A percentile compares a stretch with the other conserved stretches of the same genome.
Evolutionary conservation across 2,888 invertebrate genomes (phyloP).

Genomic region (Oxycera nigricornis): DNA sequence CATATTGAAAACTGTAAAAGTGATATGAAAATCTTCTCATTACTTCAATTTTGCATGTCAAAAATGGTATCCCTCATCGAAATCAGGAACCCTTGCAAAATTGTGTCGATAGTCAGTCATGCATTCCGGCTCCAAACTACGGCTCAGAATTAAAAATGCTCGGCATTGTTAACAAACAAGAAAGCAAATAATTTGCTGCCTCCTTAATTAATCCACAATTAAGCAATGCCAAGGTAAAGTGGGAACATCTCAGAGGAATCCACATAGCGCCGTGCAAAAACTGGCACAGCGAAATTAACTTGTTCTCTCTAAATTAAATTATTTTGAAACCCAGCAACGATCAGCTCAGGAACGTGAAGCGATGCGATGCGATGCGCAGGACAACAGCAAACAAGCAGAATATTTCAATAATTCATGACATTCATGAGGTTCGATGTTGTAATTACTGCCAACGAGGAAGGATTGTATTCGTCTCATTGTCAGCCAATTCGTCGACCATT

Average conservation of each 20-base stretch:
- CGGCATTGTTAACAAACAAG: constrained; percentile 34
- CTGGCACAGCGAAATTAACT: constrained; percentile 34
- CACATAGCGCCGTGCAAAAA: constrained; percentile 31
- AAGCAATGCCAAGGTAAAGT: constrained; percentile 34
- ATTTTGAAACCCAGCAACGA: constrained; percentile 36
- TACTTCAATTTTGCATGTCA: neutral
- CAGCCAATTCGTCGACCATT: neutral
- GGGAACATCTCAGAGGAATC: constrained; percentile 26
- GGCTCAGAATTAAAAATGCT: constrained; percentile 13
- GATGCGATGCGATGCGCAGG: constrained; percentile 6
- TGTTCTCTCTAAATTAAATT: constrained; percentile 40
- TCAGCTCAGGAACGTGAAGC: neutral
- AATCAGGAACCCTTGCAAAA: neutral
- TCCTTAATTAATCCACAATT: constrained; percentile 39
- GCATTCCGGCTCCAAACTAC: neutral
- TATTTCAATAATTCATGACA: constrained; percentile 39
- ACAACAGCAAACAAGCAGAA: constrained; percentile 5
- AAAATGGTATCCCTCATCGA: too few species aligned
- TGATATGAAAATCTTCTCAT: too few species aligned
- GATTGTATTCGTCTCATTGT: constrained; percentile 4
- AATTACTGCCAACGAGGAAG: constrained; percentile 28
- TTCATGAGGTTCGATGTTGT: constrained; percentile 37
- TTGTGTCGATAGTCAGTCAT: neutral
- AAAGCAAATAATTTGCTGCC: constrained; percentile 36
- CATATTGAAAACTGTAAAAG: too few species aligned